Base-by-base conservation (phyloP, 92 coral and sea anemone species). In the Palythoa grandiflora region DNA sequence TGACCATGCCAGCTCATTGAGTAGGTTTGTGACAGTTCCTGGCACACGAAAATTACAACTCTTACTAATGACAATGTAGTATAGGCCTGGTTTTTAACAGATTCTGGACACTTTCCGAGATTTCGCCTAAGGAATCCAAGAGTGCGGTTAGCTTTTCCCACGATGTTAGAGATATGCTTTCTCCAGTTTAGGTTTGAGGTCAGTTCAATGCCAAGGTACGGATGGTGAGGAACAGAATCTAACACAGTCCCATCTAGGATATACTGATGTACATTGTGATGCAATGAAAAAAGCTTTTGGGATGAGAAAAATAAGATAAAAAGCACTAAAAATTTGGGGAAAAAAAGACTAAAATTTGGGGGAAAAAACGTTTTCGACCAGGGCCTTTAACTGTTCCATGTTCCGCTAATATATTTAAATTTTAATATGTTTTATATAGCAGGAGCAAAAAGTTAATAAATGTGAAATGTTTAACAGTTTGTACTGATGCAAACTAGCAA, bases 31-130 rank as follows among this genome's bases (percentile, higher is more conserved):
- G 4, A 20, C 28, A 65, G 71, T 65, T 6, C 71, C 71, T 3
- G 6, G 20, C 39, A 70, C 75, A 70, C 75, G 39, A 70, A 70
- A 37, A 70, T 70, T 17, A 70, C 75, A 70, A 70, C 75, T n/a
- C 75, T 70, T 70, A 38, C 17, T 38, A 70, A 70, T 52, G 12
- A 6, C 12, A 52, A 52, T 52, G 55, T 52, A 52, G 7, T 52
- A 52, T 52, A 52, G 55, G 55, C 55, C 55, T 52, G 55, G 55
- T 52, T 52, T 52, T 52, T 52, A 52, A 52, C 55, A 52, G 55
- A 52, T 52, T 52, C 55, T 52, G 55, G 55, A 52, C 55, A 52
- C 12, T 28, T 28, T 28, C 28, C 28, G 28, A 28, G 28, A 28
- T 28, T 28, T 28, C 28, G 28, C 28, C 28, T 52, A 52, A 52